Base-by-base conservation (phyloP, 2,113 vertebrate genomes). In the Dascyllus trimaculatus region DNA sequence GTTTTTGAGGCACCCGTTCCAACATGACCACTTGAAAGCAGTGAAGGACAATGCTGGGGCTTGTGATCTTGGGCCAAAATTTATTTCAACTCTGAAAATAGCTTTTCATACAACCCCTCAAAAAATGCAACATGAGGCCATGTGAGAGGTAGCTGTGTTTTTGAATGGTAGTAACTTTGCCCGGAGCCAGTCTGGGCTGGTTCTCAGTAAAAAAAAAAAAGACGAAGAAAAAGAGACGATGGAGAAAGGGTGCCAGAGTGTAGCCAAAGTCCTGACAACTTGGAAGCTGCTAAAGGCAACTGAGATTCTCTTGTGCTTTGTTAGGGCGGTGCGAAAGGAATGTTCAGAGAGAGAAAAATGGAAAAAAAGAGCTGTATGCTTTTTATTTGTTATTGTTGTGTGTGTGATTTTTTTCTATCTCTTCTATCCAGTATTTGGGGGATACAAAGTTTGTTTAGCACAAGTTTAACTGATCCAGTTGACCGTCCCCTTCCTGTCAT, bases 211-310 rank as follows among this genome's bases (percentile, higher is more conserved):
- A n/a, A n/a, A n/a, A n/a, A n/a, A n/a, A n/a, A n/a, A n/a, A 78
- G 68, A 68, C 18, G 24, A 46, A 77, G 67, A 57, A 46, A 81
- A 81, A 49, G n/a, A 56, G 65, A 74, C 13, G 65, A 65, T 69
- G 58, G 61, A 62, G 58, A 65, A 59, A 69, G 9, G 48, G 60
- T 71, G 74, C 74, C 53, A 49, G 53, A 71, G 68, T 57, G 54
- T 32, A 49, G 75, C 67, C 72, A 89, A 80, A 80, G 57, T 80
- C 74, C 52, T 19, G 82, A 81, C 62, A 84, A 72, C 68, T 87
- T 82, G 86, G 76, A 82, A 61, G 66, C 80, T 59, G 64, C 71
- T 68, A 52, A 80, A 88, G 68, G 67, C 75, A 58, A 61, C 57
- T 5, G 19, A 67, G 70, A 62, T 25, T 64, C 69, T 85, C 72